Conservation (phyloP, 2,797 vertebrate genomes). For the Tapirus indicus region DNA sequence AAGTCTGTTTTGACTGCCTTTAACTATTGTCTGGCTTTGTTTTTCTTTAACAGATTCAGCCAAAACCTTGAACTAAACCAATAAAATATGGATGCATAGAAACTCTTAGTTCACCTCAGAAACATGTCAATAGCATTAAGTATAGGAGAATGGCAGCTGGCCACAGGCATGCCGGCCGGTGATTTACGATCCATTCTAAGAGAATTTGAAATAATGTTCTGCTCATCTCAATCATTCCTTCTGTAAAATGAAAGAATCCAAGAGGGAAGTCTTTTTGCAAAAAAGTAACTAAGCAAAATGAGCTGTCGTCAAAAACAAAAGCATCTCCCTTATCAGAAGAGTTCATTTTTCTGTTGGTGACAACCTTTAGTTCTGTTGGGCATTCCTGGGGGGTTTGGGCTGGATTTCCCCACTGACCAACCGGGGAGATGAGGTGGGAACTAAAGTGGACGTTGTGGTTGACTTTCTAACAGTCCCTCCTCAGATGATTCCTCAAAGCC, state of each 20-base stretch:
- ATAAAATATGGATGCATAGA: not conserved
- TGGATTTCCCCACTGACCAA: not conserved
- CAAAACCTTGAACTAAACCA: not conserved
- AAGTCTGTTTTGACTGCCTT: not conserved
- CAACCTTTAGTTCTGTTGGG: not conserved
- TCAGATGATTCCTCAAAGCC: not conserved
- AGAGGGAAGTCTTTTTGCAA: conserved; percentile 14
- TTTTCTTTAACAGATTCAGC: not conserved
- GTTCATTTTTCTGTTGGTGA: not conserved
- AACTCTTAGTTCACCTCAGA: not conserved
- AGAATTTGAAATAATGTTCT: conserved; percentile 2
- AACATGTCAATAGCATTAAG: not conserved
- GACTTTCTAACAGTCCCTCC: not conserved
- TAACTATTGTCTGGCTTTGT: not conserved
- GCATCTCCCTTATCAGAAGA: not conserved
- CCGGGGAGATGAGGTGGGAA: not conserved
- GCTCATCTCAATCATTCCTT: not conserved
- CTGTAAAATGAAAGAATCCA: conserved; percentile 26
- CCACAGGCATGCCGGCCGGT: not conserved
- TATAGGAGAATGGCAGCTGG: not conserved
- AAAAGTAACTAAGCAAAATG: not conserved
- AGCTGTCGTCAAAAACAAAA: not conserved
- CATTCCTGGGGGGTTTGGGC: not conserved
- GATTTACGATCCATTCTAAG: not conserved
- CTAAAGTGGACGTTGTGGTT: not conserved